These are phyloP conservation scores for Exaiptasia diaphana DNA, from an alignment of 64 coral and sea anemone genomes.

Conservation along the genomic window DNA sequence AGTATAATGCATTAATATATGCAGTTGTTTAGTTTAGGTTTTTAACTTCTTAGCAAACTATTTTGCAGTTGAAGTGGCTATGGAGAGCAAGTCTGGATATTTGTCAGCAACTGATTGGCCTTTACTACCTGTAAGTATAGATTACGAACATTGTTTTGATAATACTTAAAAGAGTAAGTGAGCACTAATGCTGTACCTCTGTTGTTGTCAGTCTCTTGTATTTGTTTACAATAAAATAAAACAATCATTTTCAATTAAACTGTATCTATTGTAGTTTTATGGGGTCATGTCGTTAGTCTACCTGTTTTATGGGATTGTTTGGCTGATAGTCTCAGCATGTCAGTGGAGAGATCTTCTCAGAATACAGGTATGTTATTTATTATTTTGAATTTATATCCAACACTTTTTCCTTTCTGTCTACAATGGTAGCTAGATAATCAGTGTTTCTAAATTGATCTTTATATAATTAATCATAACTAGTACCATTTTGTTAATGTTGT, in stretches of 20 bases:
- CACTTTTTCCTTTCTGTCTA: background rate
- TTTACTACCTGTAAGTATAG: background rate
- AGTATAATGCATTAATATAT: background rate
- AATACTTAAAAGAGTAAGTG: background rate
- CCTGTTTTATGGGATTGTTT: slow-evolving; percentile 75
- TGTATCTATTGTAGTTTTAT: slow-evolving; percentile 72
- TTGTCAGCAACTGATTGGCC: slow-evolving; percentile 69
- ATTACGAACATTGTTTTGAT: background rate
- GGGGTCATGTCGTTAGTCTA: slow-evolving; percentile 87
- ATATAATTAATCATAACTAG: too few species aligned
- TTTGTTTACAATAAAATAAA: background rate
- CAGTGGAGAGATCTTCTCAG: slow-evolving; percentile 97
- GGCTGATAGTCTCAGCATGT: slow-evolving; percentile 87
- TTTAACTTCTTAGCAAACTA: too few species aligned
- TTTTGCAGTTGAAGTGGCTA: slow-evolving; percentile 49
- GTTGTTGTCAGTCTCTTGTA: background rate
- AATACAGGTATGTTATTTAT: slow-evolving; percentile 84
- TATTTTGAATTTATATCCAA: background rate
- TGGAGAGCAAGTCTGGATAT: slow-evolving; percentile 56
- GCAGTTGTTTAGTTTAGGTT: background rate
- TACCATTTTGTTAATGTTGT: too few species aligned
- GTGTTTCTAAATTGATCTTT: too few species aligned
- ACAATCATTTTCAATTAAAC: background rate
- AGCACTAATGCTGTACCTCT: background rate
- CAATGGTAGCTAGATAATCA: too few species aligned